Evolutionary conservation across 2,888 invertebrate species (phyloP), one percentile per base, ranked within the genome.

Genomic region (Eugnorisma glareosa): DNA sequence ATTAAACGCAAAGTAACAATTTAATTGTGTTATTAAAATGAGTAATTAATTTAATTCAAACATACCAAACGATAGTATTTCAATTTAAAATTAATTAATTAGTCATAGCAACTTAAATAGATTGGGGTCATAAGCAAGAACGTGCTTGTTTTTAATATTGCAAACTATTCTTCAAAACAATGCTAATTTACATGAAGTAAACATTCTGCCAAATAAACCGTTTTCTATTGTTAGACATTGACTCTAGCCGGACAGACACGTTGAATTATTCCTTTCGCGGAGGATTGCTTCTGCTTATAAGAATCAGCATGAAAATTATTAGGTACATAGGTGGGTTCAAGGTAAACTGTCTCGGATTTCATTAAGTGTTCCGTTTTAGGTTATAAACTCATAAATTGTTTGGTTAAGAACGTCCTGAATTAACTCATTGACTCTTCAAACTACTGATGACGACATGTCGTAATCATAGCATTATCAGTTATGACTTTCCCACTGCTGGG

Each of bases 301-400:
- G 15, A 79, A 31, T 57, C 15, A n/a, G 28, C 35, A n/a, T n/a
- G 64, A 31, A 31, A 54, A 64, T 61, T 15, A n/a, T 35, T 15
- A n/a, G 21, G 37, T n/a, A 61, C n/a, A n/a, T 31, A 10, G 8
- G 21, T 59, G 10, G 31, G 31, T 70, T 21, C 57, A 79, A 72
- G 79, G 37, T 40, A 35, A 48, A n/a, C 13, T 24, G 40, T 24
- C 48, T 73, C 80, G 5, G 37, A 59, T 78, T 78, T 59, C 57
- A 80, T 78, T 59, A 48, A 66, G 66, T 59, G 57, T 79, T 79
- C 80, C 80, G 80, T 72, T 79, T 66, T 28, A 48, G 10, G 31
- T 71, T 57, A 45, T 71, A 57, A 54, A 48, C 31, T 48, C 45
- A 43, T 64, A 70, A 45, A 54, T 54, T 64, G 37, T 64, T 4